These are phyloP conservation scores for Vireo altiloquus DNA, from an alignment of 2,113 vertebrate genomes.

Conservation along the genomic window DNA sequence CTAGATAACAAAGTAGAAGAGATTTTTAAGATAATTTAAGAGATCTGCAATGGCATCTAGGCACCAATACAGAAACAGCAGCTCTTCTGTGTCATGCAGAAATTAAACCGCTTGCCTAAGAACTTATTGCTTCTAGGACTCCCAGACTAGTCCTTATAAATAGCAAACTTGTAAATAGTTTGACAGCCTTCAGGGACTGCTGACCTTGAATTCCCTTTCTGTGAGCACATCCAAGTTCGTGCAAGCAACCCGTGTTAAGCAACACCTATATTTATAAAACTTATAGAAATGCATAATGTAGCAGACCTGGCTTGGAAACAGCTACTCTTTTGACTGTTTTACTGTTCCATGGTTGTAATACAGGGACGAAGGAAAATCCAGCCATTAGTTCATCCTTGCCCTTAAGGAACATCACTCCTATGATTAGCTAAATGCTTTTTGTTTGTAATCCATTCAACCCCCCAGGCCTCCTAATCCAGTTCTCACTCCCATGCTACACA, in stretches of 20 bases:
- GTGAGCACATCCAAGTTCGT: slow-evolving; percentile 25
- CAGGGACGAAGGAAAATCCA: neutral
- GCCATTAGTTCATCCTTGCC: neutral
- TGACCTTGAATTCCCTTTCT: slow-evolving; percentile 65
- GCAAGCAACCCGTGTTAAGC: slow-evolving; percentile 36
- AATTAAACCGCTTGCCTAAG: slow-evolving; percentile 51
- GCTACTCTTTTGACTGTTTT: slow-evolving; percentile 12
- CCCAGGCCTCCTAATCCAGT: slow-evolving; percentile 2
- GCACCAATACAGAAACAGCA: neutral
- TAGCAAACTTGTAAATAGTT: slow-evolving; percentile 68
- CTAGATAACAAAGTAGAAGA: neutral
- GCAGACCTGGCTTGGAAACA: slow-evolving; percentile 29
- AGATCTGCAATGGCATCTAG: neutral
- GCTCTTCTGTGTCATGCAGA: slow-evolving; percentile 1
- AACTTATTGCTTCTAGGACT: slow-evolving; percentile 56
- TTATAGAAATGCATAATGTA: slow-evolving; percentile 50
- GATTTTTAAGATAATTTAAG: neutral
- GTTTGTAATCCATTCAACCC: neutral
- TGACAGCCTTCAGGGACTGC: slow-evolving; percentile 52
- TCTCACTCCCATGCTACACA: neutral
- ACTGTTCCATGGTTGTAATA: neutral
- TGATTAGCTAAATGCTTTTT: slow-evolving; percentile 25
- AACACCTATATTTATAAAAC: slow-evolving; percentile 59
- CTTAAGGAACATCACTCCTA: neutral
- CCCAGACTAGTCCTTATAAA: slow-evolving; percentile 68